phyloP scores from a whole-genome alignment of 2,113 vertebrate genomes.

The Seriola dumerili region DNA sequence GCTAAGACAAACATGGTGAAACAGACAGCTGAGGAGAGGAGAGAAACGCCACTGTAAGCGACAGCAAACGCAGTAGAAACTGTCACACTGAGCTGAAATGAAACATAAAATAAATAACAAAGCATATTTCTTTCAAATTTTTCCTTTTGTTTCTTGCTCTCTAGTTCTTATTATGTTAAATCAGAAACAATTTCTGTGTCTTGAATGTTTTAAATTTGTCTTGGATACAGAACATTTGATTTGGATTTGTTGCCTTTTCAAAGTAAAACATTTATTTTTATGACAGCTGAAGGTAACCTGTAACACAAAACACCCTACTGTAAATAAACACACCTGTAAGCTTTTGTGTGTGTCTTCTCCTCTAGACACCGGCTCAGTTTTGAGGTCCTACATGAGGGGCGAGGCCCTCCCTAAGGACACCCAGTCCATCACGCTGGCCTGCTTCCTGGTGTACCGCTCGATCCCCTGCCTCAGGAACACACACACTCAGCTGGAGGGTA shows the following conservation, averaged over 20 bases:
- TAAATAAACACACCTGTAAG: background rate
- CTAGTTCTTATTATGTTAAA: too few relatives aligned
- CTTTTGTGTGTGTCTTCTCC: constrained; percentile 7
- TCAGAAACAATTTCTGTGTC: too few relatives aligned
- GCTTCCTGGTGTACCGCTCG: constrained; percentile 93
- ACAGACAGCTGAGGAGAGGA: too few relatives aligned
- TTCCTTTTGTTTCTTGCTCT: too few relatives aligned
- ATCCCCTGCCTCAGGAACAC: constrained; percentile 87
- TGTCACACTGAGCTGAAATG: too few relatives aligned
- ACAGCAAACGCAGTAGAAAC: too few relatives aligned
- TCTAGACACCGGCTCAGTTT: constrained; percentile 86
- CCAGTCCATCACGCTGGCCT: constrained; percentile 88
- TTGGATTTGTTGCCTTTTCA: background rate
- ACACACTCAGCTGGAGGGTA: constrained; percentile 89
- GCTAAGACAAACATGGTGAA: too few relatives aligned
- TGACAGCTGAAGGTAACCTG: background rate
- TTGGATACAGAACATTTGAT: background rate
- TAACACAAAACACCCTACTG: background rate
- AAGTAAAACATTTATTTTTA: background rate
- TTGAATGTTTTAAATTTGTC: background rate
- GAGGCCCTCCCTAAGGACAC: constrained; percentile 79
- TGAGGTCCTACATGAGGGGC: constrained; percentile 88
- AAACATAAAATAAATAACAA: too few relatives aligned
- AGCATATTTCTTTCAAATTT: too few relatives aligned
- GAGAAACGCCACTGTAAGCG: too few relatives aligned